A percentile compares a stretch with the other conserved stretches of the same genome.
Evolutionary conservation across 1,140 invertebrate genomes (phyloP).

Genomic region (Musca vetustissima): DNA sequence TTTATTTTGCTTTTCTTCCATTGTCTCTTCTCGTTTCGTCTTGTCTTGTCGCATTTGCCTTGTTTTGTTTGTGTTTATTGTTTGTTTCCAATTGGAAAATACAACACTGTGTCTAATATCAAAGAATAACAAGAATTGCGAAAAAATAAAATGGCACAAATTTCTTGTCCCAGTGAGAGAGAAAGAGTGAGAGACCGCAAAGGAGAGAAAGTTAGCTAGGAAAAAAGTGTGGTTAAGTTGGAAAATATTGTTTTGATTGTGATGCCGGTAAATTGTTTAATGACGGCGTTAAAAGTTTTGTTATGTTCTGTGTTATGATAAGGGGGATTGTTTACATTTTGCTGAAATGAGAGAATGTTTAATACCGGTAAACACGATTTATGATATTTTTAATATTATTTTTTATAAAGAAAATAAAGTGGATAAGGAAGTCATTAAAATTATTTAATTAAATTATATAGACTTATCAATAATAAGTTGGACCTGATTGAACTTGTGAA

Average conservation of each 20-base stretch:
- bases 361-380: too few species aligned
- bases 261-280: background rate
- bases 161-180: too few species aligned
- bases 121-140: background rate
- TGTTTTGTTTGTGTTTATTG: background rate
- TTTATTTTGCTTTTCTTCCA: background rate
- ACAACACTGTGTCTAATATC: conserved; percentile 11
- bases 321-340: too few species aligned
- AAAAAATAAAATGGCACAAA: background rate
- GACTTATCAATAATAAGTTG: too few species aligned
- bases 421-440: too few species aligned
- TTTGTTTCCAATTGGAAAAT: background rate
- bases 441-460: too few species aligned
- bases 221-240: conserved; percentile 19
- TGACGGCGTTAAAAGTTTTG: background rate
- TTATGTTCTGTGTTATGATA: too few species aligned
- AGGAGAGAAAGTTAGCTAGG: background rate
- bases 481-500: too few species aligned
- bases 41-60: background rate
- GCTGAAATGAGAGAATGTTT: too few species aligned
- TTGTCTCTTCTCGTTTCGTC: background rate
- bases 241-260: background rate
- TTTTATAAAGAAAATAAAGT: too few species aligned
- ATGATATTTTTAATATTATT: too few species aligned
- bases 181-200: background rate